These are phyloP conservation scores for Altica lythri DNA, from an alignment of 2,888 invertebrate genomes.

Conservation along the genomic window DNA sequence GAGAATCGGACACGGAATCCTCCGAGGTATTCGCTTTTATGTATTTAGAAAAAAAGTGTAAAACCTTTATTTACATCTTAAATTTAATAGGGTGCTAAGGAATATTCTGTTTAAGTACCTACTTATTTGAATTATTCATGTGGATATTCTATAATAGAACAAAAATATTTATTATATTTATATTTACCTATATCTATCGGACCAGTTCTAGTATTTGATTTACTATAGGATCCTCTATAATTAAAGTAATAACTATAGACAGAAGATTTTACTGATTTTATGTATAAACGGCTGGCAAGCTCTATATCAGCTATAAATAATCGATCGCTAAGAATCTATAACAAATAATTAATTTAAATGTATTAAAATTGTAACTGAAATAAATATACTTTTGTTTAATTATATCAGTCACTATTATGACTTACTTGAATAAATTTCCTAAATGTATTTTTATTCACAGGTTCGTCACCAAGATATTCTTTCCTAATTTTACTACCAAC, in stretches of 20 bases:
- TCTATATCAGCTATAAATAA: constrained; percentile 66
- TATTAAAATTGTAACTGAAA: background rate
- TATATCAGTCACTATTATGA: constrained; percentile 3
- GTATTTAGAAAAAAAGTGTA: too few species aligned
- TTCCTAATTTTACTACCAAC: constrained; percentile 49
- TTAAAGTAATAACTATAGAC: constrained; percentile 70
- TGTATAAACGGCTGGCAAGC: constrained; percentile 65
- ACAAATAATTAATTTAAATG: background rate
- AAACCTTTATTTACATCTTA: too few species aligned
- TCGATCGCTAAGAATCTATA: constrained; percentile 65
- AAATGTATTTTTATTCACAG: constrained; percentile 47
- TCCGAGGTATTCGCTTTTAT: too few species aligned
- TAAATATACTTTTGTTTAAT: background rate
- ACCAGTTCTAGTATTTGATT: constrained; percentile 61
- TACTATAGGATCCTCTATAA: constrained; percentile 64
- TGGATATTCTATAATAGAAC: too few species aligned
- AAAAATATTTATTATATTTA: constrained; percentile 11
- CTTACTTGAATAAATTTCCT: constrained; percentile 37
- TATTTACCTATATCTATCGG: constrained; percentile 63
- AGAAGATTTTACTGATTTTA: constrained; percentile 61
- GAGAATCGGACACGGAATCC: too few species aligned
- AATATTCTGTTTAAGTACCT: too few species aligned
- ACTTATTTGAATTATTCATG: too few species aligned
- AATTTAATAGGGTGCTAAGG: too few species aligned
- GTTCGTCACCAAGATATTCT: constrained; percentile 49